A percentile compares a stretch with the other conserved stretches of the same genome.
Evolutionary conservation across 2,797 vertebrate genomes (phyloP).

Genomic region (Potorous gilbertii): DNA sequence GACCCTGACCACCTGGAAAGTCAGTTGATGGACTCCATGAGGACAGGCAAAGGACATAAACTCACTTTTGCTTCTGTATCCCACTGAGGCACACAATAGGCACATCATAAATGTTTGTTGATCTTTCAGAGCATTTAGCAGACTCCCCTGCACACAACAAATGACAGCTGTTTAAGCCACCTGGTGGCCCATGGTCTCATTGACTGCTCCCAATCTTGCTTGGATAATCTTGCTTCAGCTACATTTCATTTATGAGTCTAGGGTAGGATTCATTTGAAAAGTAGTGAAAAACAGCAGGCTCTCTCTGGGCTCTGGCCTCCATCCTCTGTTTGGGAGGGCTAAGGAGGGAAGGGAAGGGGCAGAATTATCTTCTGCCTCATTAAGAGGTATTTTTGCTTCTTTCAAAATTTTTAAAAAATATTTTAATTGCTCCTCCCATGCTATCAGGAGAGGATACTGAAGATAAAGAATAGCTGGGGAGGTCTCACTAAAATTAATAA

Average conservation of each 20-base stretch:
- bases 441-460: conserved; percentile 83
- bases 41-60: too few relatives aligned
- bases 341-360: neutral
- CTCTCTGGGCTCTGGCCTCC: neutral
- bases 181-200: neutral
- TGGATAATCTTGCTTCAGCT: neutral
- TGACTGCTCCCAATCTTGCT: neutral
- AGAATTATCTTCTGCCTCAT: neutral
- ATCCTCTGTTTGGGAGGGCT: neutral
- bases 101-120: neutral
- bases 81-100: neutral
- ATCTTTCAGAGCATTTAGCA: neutral
- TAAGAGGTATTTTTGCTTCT: neutral
- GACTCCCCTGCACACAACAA: neutral
- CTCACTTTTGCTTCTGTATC: neutral
- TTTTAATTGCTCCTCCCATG: conserved; percentile 81
- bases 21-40: too few relatives aligned
- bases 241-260: neutral
- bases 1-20: too few relatives aligned
- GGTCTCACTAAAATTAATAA: conserved; percentile 74
- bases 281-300: too few relatives aligned
- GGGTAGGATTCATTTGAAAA: too few relatives aligned
- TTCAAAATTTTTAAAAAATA: too few relatives aligned
- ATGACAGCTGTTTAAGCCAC: neutral
- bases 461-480: conserved; percentile 86